Evolutionary conservation across 2,113 vertebrate genomes (phyloP).

Genomic region (Poicephalus gulielmi): DNA sequence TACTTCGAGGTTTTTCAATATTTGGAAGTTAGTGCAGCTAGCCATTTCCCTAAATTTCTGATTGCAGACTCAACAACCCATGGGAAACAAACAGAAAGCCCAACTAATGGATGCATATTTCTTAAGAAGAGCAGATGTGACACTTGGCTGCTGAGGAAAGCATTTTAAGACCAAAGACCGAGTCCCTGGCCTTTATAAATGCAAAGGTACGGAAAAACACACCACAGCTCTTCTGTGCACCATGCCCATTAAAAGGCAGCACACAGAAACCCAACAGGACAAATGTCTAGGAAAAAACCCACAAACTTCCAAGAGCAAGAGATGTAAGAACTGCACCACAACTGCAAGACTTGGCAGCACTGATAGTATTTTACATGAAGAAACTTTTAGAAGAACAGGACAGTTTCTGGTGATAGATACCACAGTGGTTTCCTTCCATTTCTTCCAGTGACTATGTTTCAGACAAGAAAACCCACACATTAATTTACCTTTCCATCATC

Average conservation of each 20-base stretch:
- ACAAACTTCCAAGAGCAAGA: background rate
- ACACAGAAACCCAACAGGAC: background rate
- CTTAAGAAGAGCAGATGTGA: background rate
- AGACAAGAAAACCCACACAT: background rate
- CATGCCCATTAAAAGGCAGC: background rate
- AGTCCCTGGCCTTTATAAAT: background rate
- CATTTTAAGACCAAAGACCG: background rate
- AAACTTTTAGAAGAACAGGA: background rate
- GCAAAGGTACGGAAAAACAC: background rate
- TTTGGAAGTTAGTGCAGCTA: background rate
- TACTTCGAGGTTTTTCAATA: background rate
- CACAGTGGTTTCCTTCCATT: background rate
- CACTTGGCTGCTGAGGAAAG: background rate
- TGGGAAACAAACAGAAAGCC: background rate
- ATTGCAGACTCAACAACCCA: background rate
- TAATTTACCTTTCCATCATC: background rate
- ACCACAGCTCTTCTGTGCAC: background rate
- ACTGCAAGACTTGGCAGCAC: background rate
- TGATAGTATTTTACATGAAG: background rate
- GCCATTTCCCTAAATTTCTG: constrained; percentile 12
- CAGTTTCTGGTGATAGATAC: background rate
- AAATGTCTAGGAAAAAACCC: background rate
- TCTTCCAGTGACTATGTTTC: background rate
- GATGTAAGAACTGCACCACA: background rate
- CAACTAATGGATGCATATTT: background rate